These are phyloP conservation scores for Pterophyllum scalare DNA, from an alignment of 2,113 vertebrate genomes.

Conservation along the genomic window DNA sequence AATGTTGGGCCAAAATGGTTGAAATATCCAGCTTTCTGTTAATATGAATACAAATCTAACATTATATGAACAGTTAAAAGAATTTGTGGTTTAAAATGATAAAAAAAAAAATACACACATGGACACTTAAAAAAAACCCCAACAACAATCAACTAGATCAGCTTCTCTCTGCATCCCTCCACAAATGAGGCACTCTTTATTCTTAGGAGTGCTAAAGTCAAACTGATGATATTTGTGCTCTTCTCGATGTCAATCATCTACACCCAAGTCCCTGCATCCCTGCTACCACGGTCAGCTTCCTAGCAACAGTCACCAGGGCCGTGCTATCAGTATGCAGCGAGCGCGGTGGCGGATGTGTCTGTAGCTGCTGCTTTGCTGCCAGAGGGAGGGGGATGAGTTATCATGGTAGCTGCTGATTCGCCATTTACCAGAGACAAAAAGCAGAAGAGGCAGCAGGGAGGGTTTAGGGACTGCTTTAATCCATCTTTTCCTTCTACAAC, in stretches of 20 bases:
- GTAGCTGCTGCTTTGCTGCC: slow-evolving; percentile 26
- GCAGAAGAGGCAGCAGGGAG: slow-evolving; percentile 11
- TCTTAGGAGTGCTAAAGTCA: not conserved
- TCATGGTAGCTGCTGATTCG: slow-evolving; percentile 42
- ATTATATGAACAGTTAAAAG: too few relatives aligned
- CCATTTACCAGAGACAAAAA: slow-evolving; percentile 45
- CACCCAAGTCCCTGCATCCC: not conserved
- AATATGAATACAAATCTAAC: too few relatives aligned
- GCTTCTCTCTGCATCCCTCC: not conserved
- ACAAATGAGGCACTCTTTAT: not conserved
- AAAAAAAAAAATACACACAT: too few relatives aligned
- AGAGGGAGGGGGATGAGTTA: slow-evolving; percentile 48
- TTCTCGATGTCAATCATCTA: slow-evolving; percentile 17
- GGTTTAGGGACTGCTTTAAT: slow-evolving; percentile 11
- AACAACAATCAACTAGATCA: too few relatives aligned
- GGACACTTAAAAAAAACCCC: too few relatives aligned
- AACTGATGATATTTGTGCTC: slow-evolving; percentile 5
- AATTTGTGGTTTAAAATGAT: too few relatives aligned
- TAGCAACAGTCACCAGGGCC: slow-evolving; percentile 64
- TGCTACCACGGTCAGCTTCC: slow-evolving; percentile 25
- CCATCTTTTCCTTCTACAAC: slow-evolving; percentile 8
- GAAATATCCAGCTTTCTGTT: too few relatives aligned
- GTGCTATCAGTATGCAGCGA: slow-evolving; percentile 55
- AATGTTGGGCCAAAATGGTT: too few relatives aligned
- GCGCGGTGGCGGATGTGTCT: slow-evolving; percentile 8